Percentiles rank a stretch among this genome's conserved stretches.
Evolutionary conservation across 2,113 vertebrate species (phyloP).

Genomic region (Corvus moneduloides): DNA sequence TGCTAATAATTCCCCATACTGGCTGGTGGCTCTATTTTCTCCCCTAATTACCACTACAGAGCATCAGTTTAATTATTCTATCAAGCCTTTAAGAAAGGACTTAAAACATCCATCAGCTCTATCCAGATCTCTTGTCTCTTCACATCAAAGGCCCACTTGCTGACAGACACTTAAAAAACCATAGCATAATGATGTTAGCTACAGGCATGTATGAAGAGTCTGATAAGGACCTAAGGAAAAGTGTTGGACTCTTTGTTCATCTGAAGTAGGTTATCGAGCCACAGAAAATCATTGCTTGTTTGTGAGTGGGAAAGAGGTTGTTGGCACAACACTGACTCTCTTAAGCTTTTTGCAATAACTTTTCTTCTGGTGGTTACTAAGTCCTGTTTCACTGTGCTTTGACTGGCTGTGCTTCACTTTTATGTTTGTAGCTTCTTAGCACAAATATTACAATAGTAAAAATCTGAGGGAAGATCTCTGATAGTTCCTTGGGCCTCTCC

Average conservation of each 20-base stretch:
- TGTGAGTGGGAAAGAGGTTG: not conserved
- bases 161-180: not conserved
- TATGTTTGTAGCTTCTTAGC: not conserved
- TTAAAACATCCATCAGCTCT: not conserved
- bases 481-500: not conserved
- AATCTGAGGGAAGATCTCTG: not conserved
- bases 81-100: not conserved
- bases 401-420: not conserved
- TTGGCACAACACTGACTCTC: not conserved
- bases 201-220: not conserved
- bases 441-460: not conserved
- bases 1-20: not conserved
- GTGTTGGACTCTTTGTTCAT: not conserved
- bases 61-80: slow-evolving; percentile 24
- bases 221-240: not conserved
- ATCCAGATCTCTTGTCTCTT: slow-evolving; percentile 14
- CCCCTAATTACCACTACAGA: slow-evolving; percentile 48
- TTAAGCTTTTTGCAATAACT: not conserved
- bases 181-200: not conserved
- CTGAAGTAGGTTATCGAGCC: not conserved
- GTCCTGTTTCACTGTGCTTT: not conserved
- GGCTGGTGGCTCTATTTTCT: not conserved
- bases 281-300: not conserved
- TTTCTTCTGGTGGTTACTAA: not conserved
- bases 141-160: slow-evolving; percentile 13